Evolutionary conservation across 2,888 invertebrate genomes (phyloP), one percentile per base, ranked within the genome.

Genomic region (Noctua janthina): DNA sequence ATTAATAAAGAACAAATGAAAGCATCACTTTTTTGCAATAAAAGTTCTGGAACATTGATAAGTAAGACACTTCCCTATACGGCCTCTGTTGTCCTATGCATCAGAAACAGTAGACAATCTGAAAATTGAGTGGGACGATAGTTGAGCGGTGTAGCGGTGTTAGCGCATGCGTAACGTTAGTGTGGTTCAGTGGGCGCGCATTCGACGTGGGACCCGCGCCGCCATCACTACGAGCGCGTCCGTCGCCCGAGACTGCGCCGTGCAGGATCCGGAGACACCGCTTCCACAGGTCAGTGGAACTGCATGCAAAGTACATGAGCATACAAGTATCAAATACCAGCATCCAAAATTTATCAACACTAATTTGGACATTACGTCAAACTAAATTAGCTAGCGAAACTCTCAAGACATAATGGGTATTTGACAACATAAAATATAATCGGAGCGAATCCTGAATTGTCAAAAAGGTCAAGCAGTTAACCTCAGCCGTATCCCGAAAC

Each of bases 201-300:
- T 96, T 98, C 98, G 78, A 99, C 99, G 94, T 99, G 99, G 99
- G 99, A 99, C 97, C 99, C 99, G 89, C 97, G 98, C 88, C 97
- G 99, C 80, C 98, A 99, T 94, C 98, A 99, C 97, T 99, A 99
- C 97, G 99, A 99, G 97, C 98, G 99, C 95, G 97, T 99, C 94
- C 98, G 98, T 92, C 97, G 98, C 91, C 97, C 98, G 90, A 92
- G 97, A 91, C 96, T 98, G 93, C 97, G 97, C 93, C 97, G 98
- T 90, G 96, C 97, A 85, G 98, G 97, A 90, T 98, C 98, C 91
- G 98, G 97, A 90, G 98, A 98, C 93, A 98, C 98, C 90, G 96
- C 97, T 92, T 98, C 98, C 90, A 97, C 97, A 96, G 97, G 97
- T 97, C 87, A 90, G 88, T 83, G 39, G 6, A 29, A 23, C 39